phyloP scores from a whole-genome alignment of 2,888 invertebrate species.

The Aricia artaxerxes region DNA sequence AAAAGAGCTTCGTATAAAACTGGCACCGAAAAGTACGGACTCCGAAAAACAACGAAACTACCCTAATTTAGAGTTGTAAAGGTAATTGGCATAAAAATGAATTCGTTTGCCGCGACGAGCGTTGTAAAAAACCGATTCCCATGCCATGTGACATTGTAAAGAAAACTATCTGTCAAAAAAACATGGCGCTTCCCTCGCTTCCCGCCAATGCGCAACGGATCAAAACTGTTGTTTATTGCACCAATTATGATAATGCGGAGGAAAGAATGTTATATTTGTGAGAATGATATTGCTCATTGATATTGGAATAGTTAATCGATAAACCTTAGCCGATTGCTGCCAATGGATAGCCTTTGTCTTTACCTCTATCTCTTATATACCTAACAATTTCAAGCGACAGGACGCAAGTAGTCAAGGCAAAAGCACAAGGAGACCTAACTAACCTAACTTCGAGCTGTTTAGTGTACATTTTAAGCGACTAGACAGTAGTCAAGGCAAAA shows the following conservation, averaged over 20 bases:
- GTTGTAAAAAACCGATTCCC: constrained; percentile 39
- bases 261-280: background rate
- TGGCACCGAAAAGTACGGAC: constrained; percentile 12
- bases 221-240: constrained; percentile 33
- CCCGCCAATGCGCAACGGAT: constrained; percentile 38
- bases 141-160: constrained; percentile 39
- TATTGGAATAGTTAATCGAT: background rate
- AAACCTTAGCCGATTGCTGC: background rate
- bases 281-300: background rate
- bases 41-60: constrained; percentile 23
- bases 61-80: constrained; percentile 43
- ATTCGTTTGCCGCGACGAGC: constrained; percentile 37
- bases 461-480: no score
- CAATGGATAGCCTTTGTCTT: no score
- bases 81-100: constrained; percentile 36
- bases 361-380: no score
- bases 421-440: no score
- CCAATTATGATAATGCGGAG: constrained; percentile 15
- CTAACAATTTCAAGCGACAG: no score
- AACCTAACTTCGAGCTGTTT: no score
- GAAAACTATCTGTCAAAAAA: constrained; percentile 33
- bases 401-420: no score
- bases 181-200: constrained; percentile 35
- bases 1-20: background rate
- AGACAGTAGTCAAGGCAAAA: no score